A percentile compares a stretch with the other conserved stretches of the same genome.
Evolutionary conservation across 1,140 invertebrate genomes (phyloP).

Genomic region (Drosophila bocqueti): DNA sequence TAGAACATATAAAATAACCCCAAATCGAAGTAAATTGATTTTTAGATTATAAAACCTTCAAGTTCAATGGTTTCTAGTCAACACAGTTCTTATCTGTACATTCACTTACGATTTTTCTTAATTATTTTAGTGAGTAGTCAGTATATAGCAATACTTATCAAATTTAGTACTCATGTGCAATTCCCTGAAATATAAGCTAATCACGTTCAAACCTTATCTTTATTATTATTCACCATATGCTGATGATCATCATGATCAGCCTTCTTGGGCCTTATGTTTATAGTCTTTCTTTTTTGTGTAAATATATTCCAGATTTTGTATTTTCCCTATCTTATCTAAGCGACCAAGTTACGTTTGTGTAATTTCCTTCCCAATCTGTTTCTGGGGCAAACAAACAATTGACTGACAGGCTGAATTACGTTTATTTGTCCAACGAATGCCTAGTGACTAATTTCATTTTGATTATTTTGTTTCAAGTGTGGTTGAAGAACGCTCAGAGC

Average conservation of each 20-base stretch:
- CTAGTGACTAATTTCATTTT: conserved; percentile 50
- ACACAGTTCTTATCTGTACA: conserved; percentile 18
- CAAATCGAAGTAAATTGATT: background rate
- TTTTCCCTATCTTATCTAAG: conserved; percentile 25
- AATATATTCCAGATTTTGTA: conserved; percentile 10
- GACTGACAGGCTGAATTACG: conserved; percentile 31
- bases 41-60: conserved; percentile 17
- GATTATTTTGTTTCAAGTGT: conserved; percentile 46
- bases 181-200: conserved; percentile 9
- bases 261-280: background rate
- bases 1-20: background rate
- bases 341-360: conserved; percentile 26
- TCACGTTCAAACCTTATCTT: conserved; percentile 1
- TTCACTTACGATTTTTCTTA: background rate
- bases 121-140: background rate
- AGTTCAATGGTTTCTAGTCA: conserved; percentile 36
- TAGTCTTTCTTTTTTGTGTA: background rate
- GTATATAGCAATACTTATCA: background rate
- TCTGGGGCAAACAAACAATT: conserved; percentile 38
- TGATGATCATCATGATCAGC: background rate
- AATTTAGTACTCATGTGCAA: background rate
- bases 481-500: conserved; percentile 22
- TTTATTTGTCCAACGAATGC: conserved; percentile 40
- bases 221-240: background rate
- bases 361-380: conserved; percentile 20